Conservation (phyloP, 2,113 vertebrate species). For the Progne subis region DNA sequence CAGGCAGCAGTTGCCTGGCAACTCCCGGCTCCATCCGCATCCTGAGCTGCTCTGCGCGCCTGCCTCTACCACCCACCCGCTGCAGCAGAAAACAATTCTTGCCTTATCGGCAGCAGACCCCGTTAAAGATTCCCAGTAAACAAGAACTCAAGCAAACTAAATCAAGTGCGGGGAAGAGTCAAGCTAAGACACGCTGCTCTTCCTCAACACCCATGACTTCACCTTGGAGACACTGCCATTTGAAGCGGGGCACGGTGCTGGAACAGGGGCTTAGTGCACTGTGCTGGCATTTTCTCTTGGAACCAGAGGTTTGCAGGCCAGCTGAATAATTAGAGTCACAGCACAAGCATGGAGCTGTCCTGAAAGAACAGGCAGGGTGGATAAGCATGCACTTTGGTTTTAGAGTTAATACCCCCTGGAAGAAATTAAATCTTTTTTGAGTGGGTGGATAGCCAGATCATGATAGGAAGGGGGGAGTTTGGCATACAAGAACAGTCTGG, state of each 20-base stretch:
- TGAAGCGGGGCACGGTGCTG: neutral
- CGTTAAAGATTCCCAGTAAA: neutral
- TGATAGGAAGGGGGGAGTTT: neutral
- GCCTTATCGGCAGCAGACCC: neutral
- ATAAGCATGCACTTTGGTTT: neutral
- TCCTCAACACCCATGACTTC: neutral
- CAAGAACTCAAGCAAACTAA: neutral
- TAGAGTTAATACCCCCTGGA: neutral
- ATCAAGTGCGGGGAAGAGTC: neutral
- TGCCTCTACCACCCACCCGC: neutral
- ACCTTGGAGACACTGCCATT: neutral
- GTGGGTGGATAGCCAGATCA: neutral
- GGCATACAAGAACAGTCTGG: neutral
- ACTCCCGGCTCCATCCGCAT: neutral
- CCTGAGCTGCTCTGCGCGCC: neutral
- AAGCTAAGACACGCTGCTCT: neutral
- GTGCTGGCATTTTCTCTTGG: neutral
- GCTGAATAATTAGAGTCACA: neutral
- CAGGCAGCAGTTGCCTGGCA: constrained; percentile 26
- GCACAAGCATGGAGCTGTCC: neutral
- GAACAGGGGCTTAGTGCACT: neutral
- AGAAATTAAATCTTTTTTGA: constrained; percentile 51
- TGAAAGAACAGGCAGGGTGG: neutral
- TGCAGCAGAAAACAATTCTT: neutral
- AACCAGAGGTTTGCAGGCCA: neutral